Percentiles rank a stretch among this genome's conserved stretches.
phyloP scores from a whole-genome alignment of 1,140 invertebrate species.

The Muscidifurax raptorellus region DNA sequence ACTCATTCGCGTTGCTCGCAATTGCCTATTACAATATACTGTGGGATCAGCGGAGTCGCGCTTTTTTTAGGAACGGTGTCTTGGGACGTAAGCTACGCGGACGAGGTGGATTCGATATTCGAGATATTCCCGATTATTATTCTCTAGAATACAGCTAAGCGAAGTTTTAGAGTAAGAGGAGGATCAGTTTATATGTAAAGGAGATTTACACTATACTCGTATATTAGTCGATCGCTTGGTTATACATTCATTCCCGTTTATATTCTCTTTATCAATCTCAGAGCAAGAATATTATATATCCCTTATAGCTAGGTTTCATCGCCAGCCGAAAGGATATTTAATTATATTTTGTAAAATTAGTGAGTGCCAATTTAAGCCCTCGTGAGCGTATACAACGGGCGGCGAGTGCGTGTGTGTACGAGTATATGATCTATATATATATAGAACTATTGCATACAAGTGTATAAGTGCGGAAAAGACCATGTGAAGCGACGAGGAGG shows the following conservation, averaged over 20 bases:
- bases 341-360: constrained; percentile 22
- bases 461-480: not conserved
- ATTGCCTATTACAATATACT: too few relatives aligned
- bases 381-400: not conserved
- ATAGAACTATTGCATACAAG: not conserved
- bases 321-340: not conserved
- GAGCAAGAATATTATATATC: not conserved
- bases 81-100: too few relatives aligned
- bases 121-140: not conserved
- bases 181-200: too few relatives aligned
- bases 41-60: too few relatives aligned
- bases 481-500: not conserved
- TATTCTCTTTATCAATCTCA: not conserved
- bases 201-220: not conserved
- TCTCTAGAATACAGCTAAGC: not conserved
- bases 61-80: too few relatives aligned
- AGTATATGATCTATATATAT: constrained; percentile 11
- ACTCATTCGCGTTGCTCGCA: too few relatives aligned
- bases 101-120: not conserved
- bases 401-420: not conserved
- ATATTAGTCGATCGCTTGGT: not conserved
- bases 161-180: not conserved
- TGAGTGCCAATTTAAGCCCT: constrained; percentile 7
- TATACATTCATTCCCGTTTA: not conserved
- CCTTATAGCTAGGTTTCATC: not conserved